phyloP scores from a whole-genome alignment of 2,113 vertebrate genomes.

The Tapirus terrestris region DNA sequence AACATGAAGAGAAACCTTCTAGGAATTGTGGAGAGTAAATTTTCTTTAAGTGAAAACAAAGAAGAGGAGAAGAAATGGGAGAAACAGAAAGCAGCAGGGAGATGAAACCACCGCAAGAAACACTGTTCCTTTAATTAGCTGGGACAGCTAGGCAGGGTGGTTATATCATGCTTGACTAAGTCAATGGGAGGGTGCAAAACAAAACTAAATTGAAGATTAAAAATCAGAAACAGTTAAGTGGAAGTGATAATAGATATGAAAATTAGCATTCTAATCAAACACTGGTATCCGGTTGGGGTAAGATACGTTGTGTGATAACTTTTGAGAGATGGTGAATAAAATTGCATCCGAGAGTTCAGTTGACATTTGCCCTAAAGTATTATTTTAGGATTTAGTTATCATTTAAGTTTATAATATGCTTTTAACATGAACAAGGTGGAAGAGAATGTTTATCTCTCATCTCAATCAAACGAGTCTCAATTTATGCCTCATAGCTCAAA shows the following conservation, averaged over 20 bases:
- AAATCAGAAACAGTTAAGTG: neutral
- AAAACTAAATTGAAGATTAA: neutral
- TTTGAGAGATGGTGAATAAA: slow-evolving; percentile 39
- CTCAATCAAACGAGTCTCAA: neutral
- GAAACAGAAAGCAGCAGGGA: neutral
- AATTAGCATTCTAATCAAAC: slow-evolving; percentile 8
- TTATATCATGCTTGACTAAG: neutral
- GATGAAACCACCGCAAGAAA: neutral
- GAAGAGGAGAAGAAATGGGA: neutral
- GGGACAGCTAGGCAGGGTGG: neutral
- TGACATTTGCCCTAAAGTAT: neutral
- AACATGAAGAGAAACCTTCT: neutral
- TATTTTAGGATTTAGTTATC: slow-evolving; percentile 29
- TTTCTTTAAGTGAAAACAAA: neutral
- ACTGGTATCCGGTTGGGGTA: neutral
- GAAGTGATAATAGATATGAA: neutral
- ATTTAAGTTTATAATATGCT: slow-evolving; percentile 13
- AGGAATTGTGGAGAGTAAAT: neutral
- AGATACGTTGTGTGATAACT: neutral
- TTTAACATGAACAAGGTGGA: neutral
- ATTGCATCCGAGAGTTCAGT: neutral
- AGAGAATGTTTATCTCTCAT: neutral
- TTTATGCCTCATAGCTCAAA: neutral
- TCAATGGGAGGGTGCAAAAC: neutral
- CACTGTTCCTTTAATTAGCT: neutral